These are phyloP conservation scores for Pterois miles DNA, from an alignment of 2,797 vertebrate genomes.

Conservation along the genomic window DNA sequence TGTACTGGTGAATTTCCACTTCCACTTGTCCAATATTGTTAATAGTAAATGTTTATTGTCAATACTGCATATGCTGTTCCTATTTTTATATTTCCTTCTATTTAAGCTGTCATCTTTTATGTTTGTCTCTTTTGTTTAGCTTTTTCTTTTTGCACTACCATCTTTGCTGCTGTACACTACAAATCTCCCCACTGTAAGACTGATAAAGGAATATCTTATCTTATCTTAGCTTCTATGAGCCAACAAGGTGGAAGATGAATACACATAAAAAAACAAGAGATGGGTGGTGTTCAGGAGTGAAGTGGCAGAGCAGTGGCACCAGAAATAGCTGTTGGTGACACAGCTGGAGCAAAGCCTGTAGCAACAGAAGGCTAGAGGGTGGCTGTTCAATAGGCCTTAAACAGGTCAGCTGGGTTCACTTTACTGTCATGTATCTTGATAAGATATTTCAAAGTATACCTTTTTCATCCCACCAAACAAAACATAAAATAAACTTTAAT, in stretches of 20 bases:
- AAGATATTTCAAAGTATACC: neutral
- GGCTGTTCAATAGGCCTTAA: neutral
- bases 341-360: conserved; percentile 1
- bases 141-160: too few relatives aligned
- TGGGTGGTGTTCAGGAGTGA: neutral
- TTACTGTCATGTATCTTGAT: neutral
- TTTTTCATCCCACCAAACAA: neutral
- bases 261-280: neutral
- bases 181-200: too few relatives aligned
- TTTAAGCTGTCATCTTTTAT: too few relatives aligned
- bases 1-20: too few relatives aligned
- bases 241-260: neutral
- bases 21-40: too few relatives aligned
- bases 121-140: too few relatives aligned
- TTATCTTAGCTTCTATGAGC: neutral
- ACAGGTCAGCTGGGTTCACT: too few relatives aligned
- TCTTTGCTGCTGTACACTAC: too few relatives aligned
- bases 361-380: neutral
- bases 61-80: too few relatives aligned
- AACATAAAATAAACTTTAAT: neutral
- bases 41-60: too few relatives aligned
- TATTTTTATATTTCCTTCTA: too few relatives aligned
- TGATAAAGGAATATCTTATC: too few relatives aligned
- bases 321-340: conserved; percentile 21
- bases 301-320: neutral